phyloP scores from a whole-genome alignment of 1,140 invertebrate genomes.

The Drosophila carrolli region DNA sequence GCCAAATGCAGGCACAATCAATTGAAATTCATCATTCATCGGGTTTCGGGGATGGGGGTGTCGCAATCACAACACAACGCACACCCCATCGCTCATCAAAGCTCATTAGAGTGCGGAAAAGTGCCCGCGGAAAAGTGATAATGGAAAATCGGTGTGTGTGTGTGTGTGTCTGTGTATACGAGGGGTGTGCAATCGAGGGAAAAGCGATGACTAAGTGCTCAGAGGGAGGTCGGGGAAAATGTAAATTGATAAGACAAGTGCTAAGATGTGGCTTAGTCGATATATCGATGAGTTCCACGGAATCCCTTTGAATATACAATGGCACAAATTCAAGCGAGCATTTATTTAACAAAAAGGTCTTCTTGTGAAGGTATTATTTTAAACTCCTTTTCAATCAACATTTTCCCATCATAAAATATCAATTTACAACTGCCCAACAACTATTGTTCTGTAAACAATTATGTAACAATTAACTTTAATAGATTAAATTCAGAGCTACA shows the following conservation, averaged over 20 bases:
- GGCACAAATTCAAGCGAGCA: neutral
- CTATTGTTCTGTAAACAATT: too few relatives aligned
- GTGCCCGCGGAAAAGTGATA: slow-evolving; percentile 18
- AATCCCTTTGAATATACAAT: neutral
- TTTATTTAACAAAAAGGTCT: too few relatives aligned
- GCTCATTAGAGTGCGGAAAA: slow-evolving; percentile 43
- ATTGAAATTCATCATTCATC: slow-evolving; percentile 39
- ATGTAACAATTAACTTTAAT: too few relatives aligned
- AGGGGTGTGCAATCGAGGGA: slow-evolving; percentile 8
- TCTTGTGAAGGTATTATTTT: too few relatives aligned
- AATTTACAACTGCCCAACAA: too few relatives aligned
- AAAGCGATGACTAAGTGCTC: slow-evolving; percentile 25
- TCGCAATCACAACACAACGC: slow-evolving; percentile 28
- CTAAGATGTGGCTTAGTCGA: neutral
- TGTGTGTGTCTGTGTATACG: neutral
- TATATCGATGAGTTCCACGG: slow-evolving; percentile 1
- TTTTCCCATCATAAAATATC: too few relatives aligned
- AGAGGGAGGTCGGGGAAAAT: neutral
- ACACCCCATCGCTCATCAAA: slow-evolving; percentile 37
- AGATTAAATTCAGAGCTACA: too few relatives aligned
- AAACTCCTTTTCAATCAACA: too few relatives aligned
- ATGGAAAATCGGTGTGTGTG: neutral
- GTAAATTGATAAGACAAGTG: slow-evolving; percentile 18
- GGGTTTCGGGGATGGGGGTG: neutral
- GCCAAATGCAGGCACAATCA: slow-evolving; percentile 19